Conservation (phyloP, 1,140 invertebrate species). For the Pteromalus puparum region DNA sequence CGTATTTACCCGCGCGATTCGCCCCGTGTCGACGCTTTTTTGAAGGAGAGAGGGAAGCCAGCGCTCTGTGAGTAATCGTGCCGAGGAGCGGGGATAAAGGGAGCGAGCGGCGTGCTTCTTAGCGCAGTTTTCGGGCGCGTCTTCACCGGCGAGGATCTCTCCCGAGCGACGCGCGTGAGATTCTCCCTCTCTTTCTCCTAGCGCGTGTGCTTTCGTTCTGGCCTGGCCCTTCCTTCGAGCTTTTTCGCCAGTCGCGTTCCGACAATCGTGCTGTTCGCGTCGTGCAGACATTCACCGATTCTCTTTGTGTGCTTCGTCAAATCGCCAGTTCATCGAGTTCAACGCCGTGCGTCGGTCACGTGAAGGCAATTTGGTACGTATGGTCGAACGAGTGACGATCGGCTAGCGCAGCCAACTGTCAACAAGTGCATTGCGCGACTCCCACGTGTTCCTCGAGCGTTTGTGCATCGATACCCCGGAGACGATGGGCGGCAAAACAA, state of each 20-base stretch:
- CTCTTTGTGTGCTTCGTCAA: neutral
- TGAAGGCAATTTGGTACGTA: neutral
- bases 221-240: neutral
- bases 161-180: neutral
- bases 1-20: constrained; percentile 27
- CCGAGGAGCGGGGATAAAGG: constrained; percentile 49
- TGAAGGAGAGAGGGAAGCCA: neutral
- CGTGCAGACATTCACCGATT: neutral
- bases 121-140: constrained; percentile 44
- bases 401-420: too few species aligned
- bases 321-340: too few species aligned
- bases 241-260: neutral
- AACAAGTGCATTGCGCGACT: too few species aligned
- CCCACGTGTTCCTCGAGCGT: too few species aligned
- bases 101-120: constrained; percentile 38
- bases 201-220: neutral
- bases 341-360: too few species aligned
- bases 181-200: neutral
- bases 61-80: constrained; percentile 19
- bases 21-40: neutral
- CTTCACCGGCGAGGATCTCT: constrained; percentile 1
- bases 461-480: too few species aligned
- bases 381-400: neutral
- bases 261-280: too few species aligned
- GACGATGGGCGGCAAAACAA: neutral